Evolutionary conservation across 2,113 vertebrate species (phyloP), one percentile per base, ranked within the genome.

Genomic region (Dermatemys mawii): DNA sequence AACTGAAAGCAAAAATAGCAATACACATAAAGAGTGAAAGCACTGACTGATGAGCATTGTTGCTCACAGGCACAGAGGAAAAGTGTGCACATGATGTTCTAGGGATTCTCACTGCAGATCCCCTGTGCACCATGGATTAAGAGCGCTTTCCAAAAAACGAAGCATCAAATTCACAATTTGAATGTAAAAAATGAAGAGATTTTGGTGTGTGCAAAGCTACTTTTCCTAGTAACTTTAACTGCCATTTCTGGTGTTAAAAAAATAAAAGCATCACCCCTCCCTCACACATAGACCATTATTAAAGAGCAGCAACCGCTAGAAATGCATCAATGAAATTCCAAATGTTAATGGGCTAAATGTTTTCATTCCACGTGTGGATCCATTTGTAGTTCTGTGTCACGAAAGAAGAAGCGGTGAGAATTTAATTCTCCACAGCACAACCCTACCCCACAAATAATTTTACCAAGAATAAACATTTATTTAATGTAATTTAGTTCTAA

Each of bases 401-500:
- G 26, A 83, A 91, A 84, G 88, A 96, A 95, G 78, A 81, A 82
- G 49, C 48, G 4, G 83, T 32, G 96, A 96, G 86, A 97, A 95
- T 98, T 96, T 96, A 97, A 98, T 97, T 97, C 95, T 96, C 84
- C 96, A 97, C 96, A 96, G 94, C 96, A 95, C 97, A 92, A 97
- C 95, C 95, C 93, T 83, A 94, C 57, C 94, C 95, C 91, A n/a
- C 90, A 88, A 96, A 97, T 97, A 94, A 97, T 97, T 97, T 98
- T 97, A 97, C 94, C 90, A 97, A 98, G 97, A 95, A 96, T 94
- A 97, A 38, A 97, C 96, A 98, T 98, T 97, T 97, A 97, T 97
- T 97, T 97, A 97, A 97, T 97, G 95, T 97, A 97, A 98, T 97
- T 97, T 96, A 95, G 86, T 97, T 95, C 96, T 97, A 97, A 97